Evolutionary conservation across 2,888 invertebrate genomes (phyloP), one percentile per base, ranked within the genome.

Genomic region (Artemia sinica): DNA sequence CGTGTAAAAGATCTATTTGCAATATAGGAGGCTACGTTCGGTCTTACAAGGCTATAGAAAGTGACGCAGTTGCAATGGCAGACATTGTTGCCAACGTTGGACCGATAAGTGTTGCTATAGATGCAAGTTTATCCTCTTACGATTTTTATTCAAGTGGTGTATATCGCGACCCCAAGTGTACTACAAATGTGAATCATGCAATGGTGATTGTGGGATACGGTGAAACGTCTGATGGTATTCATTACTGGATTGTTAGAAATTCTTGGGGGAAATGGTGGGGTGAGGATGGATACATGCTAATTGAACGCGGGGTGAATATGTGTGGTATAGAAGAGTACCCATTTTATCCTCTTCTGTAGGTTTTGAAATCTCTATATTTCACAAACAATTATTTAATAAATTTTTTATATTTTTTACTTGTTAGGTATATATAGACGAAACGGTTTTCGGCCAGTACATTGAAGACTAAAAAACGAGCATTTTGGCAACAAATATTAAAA

Each of bases 231-330:
- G 28, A 58, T 28, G 63, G 63, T 18, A 28, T 58, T 28, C 9
- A 58, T n/a, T 58, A 18, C 63, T 58, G 63, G 63, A 10, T 58
- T 28, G 63, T 58, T 28, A 58, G 63, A 58, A 58, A 58, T 11
- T 58, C 63, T 8, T 58, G 63, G 63, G 63, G 63, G 1, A 58
- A n/a, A n/a, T 58, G 63, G 63, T 58, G 63, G 63, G 63, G 63
- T 9, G 63, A 58, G 14, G 28, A 28, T 2, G 63, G 63, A 28
- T 58, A 58, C 63, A 18, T 58, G n/a, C 63, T 58, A 8, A 58
- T 58, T 58, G 63, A 58, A 58, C 63, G 63, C 8, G 63, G 63
- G 2, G 63, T 58, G 8, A 58, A 58, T 28, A 58, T 58, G 63
- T 58, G 63, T 28, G 63, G 63, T 10, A 58, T 58, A 58, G 63